phyloP scores from a whole-genome alignment of 2,888 invertebrate species.

The Idaea aversata region DNA sequence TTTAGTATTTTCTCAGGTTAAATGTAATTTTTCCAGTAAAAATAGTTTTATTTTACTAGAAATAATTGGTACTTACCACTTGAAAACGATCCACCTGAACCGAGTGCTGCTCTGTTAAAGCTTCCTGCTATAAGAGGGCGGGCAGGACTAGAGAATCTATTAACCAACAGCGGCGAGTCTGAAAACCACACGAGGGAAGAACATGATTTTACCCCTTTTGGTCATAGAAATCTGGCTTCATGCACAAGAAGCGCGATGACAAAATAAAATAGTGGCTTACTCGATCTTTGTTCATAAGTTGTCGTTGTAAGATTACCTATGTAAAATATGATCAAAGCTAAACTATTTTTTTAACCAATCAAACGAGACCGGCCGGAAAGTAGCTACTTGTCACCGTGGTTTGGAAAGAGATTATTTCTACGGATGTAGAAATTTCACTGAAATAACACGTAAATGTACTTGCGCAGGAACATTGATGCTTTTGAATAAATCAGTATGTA shows the following conservation, averaged over 20 bases:
- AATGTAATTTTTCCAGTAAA: not conserved
- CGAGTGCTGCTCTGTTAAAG: not conserved
- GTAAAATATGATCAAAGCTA: too few species aligned
- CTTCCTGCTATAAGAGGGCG: not conserved
- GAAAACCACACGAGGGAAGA: not conserved
- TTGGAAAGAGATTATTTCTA: too few species aligned
- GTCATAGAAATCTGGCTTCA: not conserved
- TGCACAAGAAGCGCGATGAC: not conserved
- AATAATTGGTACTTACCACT: not conserved
- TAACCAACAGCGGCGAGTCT: slow-evolving; percentile 5
- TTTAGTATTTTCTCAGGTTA: not conserved
- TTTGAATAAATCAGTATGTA: too few species aligned
- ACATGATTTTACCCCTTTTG: not conserved
- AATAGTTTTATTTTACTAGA: not conserved
- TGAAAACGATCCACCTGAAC: not conserved
- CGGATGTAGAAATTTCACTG: too few species aligned
- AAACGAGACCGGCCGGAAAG: too few species aligned
- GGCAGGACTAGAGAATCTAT: slow-evolving; percentile 8
- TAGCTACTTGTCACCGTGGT: too few species aligned
- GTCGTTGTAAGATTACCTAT: too few species aligned
- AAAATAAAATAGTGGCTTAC: too few species aligned
- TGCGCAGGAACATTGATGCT: not conserved
- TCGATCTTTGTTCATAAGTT: too few species aligned
- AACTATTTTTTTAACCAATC: too few species aligned
- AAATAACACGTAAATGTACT: not conserved